Evolutionary conservation across 2,888 invertebrate genomes (phyloP).

Genomic region (Peribatodes rhomboidaria): DNA sequence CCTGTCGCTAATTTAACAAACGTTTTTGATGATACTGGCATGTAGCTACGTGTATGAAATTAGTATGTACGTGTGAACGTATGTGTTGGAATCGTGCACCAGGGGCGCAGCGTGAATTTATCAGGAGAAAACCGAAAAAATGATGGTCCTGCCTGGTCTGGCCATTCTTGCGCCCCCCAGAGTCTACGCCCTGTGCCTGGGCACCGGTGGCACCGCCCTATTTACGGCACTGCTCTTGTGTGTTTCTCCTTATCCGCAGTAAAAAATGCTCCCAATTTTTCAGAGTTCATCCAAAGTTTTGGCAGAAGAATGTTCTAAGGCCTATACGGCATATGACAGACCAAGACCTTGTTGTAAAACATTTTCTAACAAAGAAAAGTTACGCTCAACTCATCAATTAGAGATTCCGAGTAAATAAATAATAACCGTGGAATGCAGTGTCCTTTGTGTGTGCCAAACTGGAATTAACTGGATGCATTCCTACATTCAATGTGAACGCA

Average conservation of each 20-base stretch:
- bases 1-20: too few species aligned
- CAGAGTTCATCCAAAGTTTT: slow-evolving; percentile 42
- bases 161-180: too few species aligned
- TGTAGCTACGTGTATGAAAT: too few species aligned
- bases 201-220: too few species aligned
- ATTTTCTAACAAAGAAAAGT: slow-evolving; percentile 66
- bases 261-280: slow-evolving; percentile 33
- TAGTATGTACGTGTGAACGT: too few species aligned
- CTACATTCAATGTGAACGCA: slow-evolving; percentile 63
- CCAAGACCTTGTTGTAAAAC: slow-evolving; percentile 67
- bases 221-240: too few species aligned
- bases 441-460: slow-evolving; percentile 51
- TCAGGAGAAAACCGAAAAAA: too few species aligned
- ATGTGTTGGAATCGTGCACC: too few species aligned
- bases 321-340: slow-evolving; percentile 62
- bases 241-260: slow-evolving; percentile 16
- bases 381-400: slow-evolving; percentile 64
- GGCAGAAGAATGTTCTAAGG: slow-evolving; percentile 38
- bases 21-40: too few species aligned
- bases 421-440: slow-evolving; percentile 37
- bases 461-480: slow-evolving; percentile 66
- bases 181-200: too few species aligned
- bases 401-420: slow-evolving; percentile 51
- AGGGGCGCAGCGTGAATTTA: too few species aligned
- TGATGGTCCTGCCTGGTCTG: too few species aligned